These are phyloP conservation scores for Synanthedon vespiformis DNA, from an alignment of 2,888 invertebrate genomes.

Conservation along the genomic window DNA sequence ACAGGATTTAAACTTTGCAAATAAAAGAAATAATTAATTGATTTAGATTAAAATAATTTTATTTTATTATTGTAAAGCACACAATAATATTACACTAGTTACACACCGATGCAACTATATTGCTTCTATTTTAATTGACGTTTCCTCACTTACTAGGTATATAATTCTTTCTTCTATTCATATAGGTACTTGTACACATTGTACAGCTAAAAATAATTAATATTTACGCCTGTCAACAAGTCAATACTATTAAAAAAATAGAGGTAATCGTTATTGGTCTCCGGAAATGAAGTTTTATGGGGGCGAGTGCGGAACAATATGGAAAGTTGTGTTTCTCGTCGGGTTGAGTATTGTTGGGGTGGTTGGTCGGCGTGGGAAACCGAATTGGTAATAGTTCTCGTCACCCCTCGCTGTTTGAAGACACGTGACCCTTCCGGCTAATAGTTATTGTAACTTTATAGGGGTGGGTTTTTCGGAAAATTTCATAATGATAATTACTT, in stretches of 20 bases:
- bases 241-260: slow-evolving; percentile 10
- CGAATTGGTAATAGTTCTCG: slow-evolving; percentile 50
- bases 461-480: background rate
- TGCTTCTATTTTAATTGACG: background rate
- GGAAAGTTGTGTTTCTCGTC: slow-evolving; percentile 58
- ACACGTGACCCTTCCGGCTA: slow-evolving; percentile 56
- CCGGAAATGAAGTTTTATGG: slow-evolving; percentile 47
- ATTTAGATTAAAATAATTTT: no score
- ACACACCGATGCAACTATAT: no score
- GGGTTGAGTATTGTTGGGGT: slow-evolving; percentile 7
- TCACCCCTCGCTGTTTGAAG: slow-evolving; percentile 32
- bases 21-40: no score
- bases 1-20: no score
- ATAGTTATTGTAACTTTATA: background rate
- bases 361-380: slow-evolving; percentile 58
- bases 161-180: no score
- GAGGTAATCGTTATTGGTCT: slow-evolving; percentile 15
- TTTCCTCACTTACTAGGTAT: no score
- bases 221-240: slow-evolving; percentile 4
- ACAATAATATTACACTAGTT: no score
- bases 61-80: no score
- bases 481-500: background rate
- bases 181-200: background rate
- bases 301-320: slow-evolving; percentile 51
- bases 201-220: background rate